Evolutionary conservation across 2,797 vertebrate genomes (phyloP), one percentile per base, ranked within the genome.

Genomic region (Sitta carolinensis): DNA sequence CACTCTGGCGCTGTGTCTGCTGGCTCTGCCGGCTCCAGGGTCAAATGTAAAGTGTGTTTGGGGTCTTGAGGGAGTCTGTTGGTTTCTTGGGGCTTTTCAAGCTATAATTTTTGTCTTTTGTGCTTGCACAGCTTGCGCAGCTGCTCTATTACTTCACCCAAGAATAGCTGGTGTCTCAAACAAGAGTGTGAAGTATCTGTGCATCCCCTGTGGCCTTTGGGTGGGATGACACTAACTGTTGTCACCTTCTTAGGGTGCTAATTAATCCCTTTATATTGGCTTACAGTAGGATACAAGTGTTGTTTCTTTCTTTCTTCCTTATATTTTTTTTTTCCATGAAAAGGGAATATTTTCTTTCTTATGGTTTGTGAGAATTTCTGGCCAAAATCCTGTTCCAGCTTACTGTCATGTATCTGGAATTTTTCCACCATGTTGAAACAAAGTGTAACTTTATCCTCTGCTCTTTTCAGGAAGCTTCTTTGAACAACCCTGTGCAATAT

Each of bases 361-460:
- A 36, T 4, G 47, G 11, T 54, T 79, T 89, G 55, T 29, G 57
- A 77, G 59, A 87, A 84, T 21, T 40, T 74, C 70, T 67, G 42
- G 48, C 42, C 77, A 93, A 76, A 89, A 84, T 77, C 36, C 38
- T 62, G 25, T 76, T 89, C 68, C 84, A 89, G 42, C 3, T 82
- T 79, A n/a, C 57, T 92, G 81, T 74, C 70, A 47, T 20, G 13
- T 47, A 79, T 70, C 57, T 94, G 86, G 59, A 92, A 50, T 58
- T 87, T 90, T 90, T 89, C 64, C 64, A 93, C 12, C 4, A 7
- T 30, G 10, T 67, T 68, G 36, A 87, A 64, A 48, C 10, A 70
- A 76, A 84, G 77, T 54, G 17, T 36, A 57, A 47, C 45, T 85
- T 90, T 92, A 11, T 87, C 15, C 43, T 84, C 45, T 55, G 13